phyloP scores from a whole-genome alignment of 2,113 vertebrate species.

The Aspiorhynchus laticeps region DNA sequence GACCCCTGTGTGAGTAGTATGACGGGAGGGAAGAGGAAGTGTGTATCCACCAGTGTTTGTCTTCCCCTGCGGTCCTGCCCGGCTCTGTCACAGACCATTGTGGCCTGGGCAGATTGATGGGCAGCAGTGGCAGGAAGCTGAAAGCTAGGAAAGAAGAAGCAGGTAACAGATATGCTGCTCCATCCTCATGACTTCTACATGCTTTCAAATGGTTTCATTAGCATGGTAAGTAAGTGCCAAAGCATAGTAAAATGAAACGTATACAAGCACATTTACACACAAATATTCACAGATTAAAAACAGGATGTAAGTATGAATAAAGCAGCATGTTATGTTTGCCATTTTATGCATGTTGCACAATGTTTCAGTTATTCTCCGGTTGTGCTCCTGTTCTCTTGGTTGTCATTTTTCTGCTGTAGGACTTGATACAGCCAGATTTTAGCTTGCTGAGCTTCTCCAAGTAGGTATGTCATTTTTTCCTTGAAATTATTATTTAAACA shows the following conservation, averaged over 20 bases:
- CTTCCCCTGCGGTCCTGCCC: constrained; percentile 64
- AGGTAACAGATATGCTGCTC: constrained; percentile 36
- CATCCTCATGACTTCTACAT: not conserved
- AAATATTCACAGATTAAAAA: not conserved
- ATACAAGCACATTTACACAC: not conserved
- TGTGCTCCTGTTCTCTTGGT: not conserved
- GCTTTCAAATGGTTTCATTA: not conserved
- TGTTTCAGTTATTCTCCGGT: not conserved
- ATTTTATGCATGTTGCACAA: not conserved
- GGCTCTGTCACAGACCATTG: constrained; percentile 73
- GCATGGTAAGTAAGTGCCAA: not conserved
- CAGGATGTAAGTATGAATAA: not conserved
- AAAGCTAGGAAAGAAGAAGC: constrained; percentile 56
- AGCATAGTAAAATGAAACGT: not conserved
- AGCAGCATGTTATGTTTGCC: not conserved
- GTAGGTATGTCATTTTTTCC: not conserved
- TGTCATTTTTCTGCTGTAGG: not conserved
- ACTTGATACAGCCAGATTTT: not conserved
- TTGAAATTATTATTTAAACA: not conserved
- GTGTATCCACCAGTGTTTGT: constrained; percentile 69
- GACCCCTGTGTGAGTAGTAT: constrained; percentile 43
- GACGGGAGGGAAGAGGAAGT: constrained; percentile 60
- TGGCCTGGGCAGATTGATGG: constrained; percentile 74
- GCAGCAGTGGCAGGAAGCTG: constrained; percentile 70
- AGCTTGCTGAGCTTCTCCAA: not conserved